Conservation (phyloP, 2,797 vertebrate genomes). For the Gallinago stenura region DNA sequence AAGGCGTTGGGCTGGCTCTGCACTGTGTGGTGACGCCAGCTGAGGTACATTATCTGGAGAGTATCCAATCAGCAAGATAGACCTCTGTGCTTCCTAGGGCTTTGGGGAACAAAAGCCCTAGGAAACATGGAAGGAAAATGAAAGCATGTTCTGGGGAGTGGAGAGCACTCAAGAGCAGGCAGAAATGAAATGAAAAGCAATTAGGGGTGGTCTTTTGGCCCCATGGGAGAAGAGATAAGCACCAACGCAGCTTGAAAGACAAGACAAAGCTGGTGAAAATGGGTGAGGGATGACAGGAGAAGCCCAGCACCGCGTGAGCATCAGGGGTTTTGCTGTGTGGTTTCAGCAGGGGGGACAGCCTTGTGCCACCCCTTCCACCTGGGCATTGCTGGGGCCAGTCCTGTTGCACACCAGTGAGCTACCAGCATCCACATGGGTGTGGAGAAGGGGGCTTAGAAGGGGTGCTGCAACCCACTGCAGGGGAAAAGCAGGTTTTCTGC, state of each 20-base stretch:
- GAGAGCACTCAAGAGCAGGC: neutral
- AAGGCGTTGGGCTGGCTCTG: accelerated
- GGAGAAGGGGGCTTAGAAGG: neutral
- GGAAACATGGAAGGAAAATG: neutral
- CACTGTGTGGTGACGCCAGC: neutral
- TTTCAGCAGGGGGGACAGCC: neutral
- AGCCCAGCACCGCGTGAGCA: accelerated
- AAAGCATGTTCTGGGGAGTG: neutral
- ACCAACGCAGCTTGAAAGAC: neutral
- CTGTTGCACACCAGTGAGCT: too few relatives aligned
- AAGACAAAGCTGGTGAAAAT: neutral
- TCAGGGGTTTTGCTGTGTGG: neutral
- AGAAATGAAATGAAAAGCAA: neutral
- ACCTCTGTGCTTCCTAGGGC: neutral
- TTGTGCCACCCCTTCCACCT: neutral
- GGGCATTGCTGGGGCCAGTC: neutral
- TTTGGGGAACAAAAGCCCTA: neutral
- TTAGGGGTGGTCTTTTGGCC: neutral
- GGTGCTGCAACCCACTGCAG: neutral
- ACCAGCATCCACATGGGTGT: accelerated
- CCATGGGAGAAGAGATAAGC: neutral
- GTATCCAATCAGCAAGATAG: neutral
- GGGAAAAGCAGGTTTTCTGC: neutral
- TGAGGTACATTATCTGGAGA: neutral
- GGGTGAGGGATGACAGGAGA: neutral